Percentiles rank a stretch among this genome's conserved stretches.
Evolutionary conservation across 2,888 invertebrate genomes (phyloP).

Genomic region (Lasius platythorax): DNA sequence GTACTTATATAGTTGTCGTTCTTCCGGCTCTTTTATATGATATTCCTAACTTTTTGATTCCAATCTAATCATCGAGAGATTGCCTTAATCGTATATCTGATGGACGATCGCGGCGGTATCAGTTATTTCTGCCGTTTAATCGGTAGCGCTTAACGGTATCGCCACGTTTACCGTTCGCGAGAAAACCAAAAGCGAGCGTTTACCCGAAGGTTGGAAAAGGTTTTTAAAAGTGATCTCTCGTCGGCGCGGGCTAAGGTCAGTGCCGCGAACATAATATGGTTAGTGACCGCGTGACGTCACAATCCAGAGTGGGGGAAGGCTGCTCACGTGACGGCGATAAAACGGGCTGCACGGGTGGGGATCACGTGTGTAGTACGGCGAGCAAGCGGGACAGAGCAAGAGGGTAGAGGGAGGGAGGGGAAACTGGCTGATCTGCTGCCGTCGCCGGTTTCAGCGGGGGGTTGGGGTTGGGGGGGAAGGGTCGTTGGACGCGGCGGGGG

Average conservation of each 20-base stretch:
- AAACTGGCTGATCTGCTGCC: constrained; percentile 59
- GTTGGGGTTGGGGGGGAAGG: constrained; percentile 60
- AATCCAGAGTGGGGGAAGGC: constrained; percentile 12
- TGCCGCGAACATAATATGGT: constrained; percentile 84
- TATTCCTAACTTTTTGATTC: neutral
- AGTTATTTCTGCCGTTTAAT: constrained; percentile 57
- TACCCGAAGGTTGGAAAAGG: constrained; percentile 39
- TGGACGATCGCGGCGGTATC: neutral
- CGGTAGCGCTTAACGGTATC: constrained; percentile 59
- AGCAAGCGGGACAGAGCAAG: constrained; percentile 47
- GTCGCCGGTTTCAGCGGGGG: constrained; percentile 44
- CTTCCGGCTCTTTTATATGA: neutral
- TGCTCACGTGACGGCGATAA: constrained; percentile 80
- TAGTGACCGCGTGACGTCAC: constrained; percentile 84
- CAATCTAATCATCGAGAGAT: constrained; percentile 13
- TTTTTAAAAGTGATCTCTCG: constrained; percentile 45
- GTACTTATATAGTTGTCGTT: neutral
- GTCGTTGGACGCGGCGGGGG: constrained; percentile 50
- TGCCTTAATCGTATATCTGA: neutral
- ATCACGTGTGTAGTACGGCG: constrained; percentile 29
- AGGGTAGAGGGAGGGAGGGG: constrained; percentile 56
- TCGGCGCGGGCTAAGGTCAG: constrained; percentile 83
- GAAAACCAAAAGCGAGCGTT: constrained; percentile 55
- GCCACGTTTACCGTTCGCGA: constrained; percentile 45
- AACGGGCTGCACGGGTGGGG: constrained; percentile 68